Evolutionary conservation across 2,113 vertebrate species (phyloP).

Genomic region (Glaucomys volans): DNA sequence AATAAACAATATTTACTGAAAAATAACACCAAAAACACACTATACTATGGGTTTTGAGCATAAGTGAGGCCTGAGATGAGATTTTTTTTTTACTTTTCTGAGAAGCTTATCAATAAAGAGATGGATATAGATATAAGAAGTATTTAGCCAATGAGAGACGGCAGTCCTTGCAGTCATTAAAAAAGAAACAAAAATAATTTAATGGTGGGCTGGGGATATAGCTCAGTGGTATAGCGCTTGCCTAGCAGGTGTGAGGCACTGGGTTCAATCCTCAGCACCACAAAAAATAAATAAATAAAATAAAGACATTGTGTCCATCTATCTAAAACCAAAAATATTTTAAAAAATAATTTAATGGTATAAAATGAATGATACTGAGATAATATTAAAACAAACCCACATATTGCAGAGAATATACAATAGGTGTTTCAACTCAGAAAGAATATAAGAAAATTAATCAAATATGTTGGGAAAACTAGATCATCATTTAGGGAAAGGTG

Average conservation of each 20-base stretch:
- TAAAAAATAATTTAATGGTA: background rate
- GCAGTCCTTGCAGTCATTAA: background rate
- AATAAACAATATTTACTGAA: slow-evolving; percentile 24
- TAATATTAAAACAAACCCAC: background rate
- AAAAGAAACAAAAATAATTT: background rate
- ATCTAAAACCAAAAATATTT: too few relatives aligned
- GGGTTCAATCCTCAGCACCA: too few relatives aligned
- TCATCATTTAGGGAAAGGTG: background rate
- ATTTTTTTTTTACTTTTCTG: background rate
- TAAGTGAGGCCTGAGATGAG: background rate
- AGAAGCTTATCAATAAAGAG: background rate
- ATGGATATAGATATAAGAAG: background rate
- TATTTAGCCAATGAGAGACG: background rate
- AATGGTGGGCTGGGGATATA: too few relatives aligned
- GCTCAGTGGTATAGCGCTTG: too few relatives aligned
- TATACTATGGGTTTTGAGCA: background rate
- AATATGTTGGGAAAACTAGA: background rate
- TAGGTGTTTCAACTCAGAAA: background rate
- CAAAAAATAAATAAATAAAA: too few relatives aligned
- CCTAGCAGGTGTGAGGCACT: too few relatives aligned
- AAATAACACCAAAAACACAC: background rate
- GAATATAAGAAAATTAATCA: background rate
- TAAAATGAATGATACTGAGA: background rate
- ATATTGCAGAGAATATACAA: background rate
- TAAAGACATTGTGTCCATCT: too few relatives aligned